Base-by-base conservation (phyloP, 2,888 invertebrate species). In the Chrysolina oricalcia region DNA sequence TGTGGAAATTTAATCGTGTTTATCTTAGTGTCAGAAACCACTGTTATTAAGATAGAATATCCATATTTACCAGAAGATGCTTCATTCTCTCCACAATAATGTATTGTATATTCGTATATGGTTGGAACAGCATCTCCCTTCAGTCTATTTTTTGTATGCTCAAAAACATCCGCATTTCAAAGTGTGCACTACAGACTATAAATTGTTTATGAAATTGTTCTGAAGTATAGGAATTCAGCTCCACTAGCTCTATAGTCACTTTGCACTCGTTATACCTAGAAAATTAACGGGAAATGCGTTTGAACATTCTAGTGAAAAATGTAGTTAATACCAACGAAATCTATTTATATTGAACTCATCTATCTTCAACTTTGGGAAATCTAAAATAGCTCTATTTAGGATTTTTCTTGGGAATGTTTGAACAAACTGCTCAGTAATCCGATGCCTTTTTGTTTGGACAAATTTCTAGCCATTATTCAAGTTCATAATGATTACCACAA, bases 41-140 rank as follows among this genome's bases (percentile, higher is more conserved):
- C n/a, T n/a, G n/a, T n/a, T n/a, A n/a, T n/a, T n/a, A n/a, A n/a
- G n/a, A n/a, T n/a, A n/a, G n/a, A n/a, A n/a, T n/a, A n/a, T n/a
- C n/a, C n/a, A 15, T 46, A 46, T 15, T 46, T 13, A 46, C 46
- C 46, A 46, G 46, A 40, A 40, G 40, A 46, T 46, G 46, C 15
- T 46, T 1, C 46, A 46, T 11, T 46, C 46, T 46, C 46, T 46
- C 46, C 46, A 46, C 46, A 5, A n/a, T 13, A 15, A 46, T 46
- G 46, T 46, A 5, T 46, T 46, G 46, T 15, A 46, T 15, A 46
- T 46, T 46, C 15, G 3, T 15, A 46, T 15, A 46, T 46, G 46
- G 46, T 46, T 46, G 46, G 46, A 46, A 46, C 46, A 46, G 46
- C 46, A 46, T 46, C 46, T n/a, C 46, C n/a, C 15, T 46, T 46